phyloP scores from a whole-genome alignment of 92 coral and sea anemone genomes.

The Epizoanthus illoricatus region DNA sequence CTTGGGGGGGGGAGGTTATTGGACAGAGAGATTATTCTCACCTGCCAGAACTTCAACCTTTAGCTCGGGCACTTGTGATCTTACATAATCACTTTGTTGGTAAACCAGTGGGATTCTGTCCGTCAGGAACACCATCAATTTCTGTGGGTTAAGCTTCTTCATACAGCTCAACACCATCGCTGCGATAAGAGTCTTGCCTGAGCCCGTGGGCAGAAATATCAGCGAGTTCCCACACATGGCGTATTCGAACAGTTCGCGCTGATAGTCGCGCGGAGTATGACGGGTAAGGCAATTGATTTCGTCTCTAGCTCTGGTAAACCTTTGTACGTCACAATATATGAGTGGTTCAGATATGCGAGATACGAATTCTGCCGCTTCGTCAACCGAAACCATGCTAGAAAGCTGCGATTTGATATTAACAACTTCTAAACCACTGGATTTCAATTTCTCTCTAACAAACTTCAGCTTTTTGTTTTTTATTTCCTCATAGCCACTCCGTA shows the following conservation, averaged over 20 bases:
- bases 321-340: constrained; percentile 70
- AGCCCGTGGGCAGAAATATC: constrained; percentile 93
- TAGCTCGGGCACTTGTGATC: constrained; percentile 69
- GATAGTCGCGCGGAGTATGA: constrained; percentile 84
- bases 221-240: constrained; percentile 83
- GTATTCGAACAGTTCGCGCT: constrained; percentile 63
- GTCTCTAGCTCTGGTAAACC: constrained; percentile 38
- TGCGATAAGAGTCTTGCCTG: constrained; percentile 91
- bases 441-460: constrained; percentile 49
- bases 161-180: constrained; percentile 94
- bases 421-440: constrained; percentile 61
- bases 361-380: not conserved
- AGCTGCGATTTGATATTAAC: constrained; percentile 52
- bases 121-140: constrained; percentile 84
- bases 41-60: constrained; percentile 75
- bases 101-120: constrained; percentile 86
- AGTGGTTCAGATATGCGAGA: constrained; percentile 43
- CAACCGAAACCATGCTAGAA: not conserved
- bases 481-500: constrained; percentile 43
- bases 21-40: constrained; percentile 20
- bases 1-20: not conserved
- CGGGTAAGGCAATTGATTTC: constrained; percentile 58
- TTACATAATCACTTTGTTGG: constrained; percentile 86
- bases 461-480: constrained; percentile 68
- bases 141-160: constrained; percentile 81